Evolutionary conservation across 2,113 vertebrate genomes (phyloP), one percentile per base, ranked within the genome.

Genomic region (Salvelinus fontinalis): DNA sequence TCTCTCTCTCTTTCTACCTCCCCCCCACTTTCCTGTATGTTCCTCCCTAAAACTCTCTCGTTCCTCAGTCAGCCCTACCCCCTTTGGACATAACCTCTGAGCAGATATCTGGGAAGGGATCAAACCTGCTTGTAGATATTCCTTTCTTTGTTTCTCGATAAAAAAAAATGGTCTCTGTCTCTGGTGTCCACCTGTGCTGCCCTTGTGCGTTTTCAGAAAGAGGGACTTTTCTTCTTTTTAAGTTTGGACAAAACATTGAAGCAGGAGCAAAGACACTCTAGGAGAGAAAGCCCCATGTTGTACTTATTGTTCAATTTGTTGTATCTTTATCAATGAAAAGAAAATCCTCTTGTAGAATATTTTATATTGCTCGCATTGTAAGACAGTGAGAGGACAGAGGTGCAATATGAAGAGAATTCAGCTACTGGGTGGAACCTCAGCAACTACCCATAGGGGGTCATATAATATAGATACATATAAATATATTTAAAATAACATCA

Each of bases 321-420:
- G 92, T 92, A 90, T 92, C 88, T 89, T 90, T 92, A 90, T 86
- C 81, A 85, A 89, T 84, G 88, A 89, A 70, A 57, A 48, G 88
- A 92, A 86, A 91, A 88, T 90, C 92, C 92, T 92, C 87, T 86
- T 92, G 92, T 94, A 93, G 92, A 93, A 92, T 93, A 93, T 93
- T 93, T 93, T 94, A 89, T 93, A 93, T 93, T 86, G 89, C 92
- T 94, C 88, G 79, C 92, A 93, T 94, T 93, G 91, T 92, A 89
- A 93, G 91, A 94, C 93, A 93, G 92, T 89, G 79, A 91, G 90
- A 95, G 94, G 94, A 95, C 91, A 60, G 93, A 94, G 93, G 96
- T 97, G 97, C 96, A 97, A 96, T 97, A 95, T 79, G 83, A 93
- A 93, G 90, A 93, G 87, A 94, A 93, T 94, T 95, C 93, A 94